Conservation (phyloP, 2,888 invertebrate genomes). For the Eustalomyia histrio region DNA sequence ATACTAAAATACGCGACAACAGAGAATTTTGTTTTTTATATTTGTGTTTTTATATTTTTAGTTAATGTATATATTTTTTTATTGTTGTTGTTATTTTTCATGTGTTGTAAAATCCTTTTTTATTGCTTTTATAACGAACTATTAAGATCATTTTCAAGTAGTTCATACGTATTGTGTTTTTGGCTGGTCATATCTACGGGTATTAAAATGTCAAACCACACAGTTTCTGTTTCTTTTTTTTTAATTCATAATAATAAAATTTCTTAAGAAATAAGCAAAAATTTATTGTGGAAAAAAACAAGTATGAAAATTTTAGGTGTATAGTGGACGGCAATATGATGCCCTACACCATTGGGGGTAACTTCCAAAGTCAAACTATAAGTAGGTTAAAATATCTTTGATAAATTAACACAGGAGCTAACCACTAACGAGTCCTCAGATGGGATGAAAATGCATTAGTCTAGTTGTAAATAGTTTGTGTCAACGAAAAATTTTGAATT, state of each 20-base stretch:
- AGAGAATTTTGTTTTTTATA: conserved; percentile 56
- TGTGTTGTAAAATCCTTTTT: conserved; percentile 59
- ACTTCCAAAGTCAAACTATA: too few species aligned
- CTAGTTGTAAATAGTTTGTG: too few species aligned
- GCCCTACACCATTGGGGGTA: neutral
- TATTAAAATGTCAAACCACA: conserved; percentile 17
- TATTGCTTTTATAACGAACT: conserved; percentile 64
- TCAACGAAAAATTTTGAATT: too few species aligned
- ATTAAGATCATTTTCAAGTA: conserved; percentile 63
- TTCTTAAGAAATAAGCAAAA: conserved; percentile 57
- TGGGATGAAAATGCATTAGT: too few species aligned
- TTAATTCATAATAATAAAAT: conserved; percentile 51
- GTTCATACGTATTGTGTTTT: conserved; percentile 40
- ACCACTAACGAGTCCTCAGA: too few species aligned
- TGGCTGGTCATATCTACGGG: conserved; percentile 19
- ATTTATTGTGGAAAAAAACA: conserved; percentile 14
- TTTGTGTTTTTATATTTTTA: neutral
- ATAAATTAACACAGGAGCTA: too few species aligned
- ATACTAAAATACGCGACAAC: conserved; percentile 67
- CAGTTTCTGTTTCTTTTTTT: conserved; percentile 20
- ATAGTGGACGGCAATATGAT: neutral
- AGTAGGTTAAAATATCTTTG: too few species aligned
- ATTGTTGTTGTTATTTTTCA: conserved; percentile 20
- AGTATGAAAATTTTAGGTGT: neutral
- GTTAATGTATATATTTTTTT: conserved; percentile 37